Evolutionary conservation across 2,888 invertebrate genomes (phyloP), one percentile per base, ranked within the genome.

Genomic region (Platycheirus albimanus): DNA sequence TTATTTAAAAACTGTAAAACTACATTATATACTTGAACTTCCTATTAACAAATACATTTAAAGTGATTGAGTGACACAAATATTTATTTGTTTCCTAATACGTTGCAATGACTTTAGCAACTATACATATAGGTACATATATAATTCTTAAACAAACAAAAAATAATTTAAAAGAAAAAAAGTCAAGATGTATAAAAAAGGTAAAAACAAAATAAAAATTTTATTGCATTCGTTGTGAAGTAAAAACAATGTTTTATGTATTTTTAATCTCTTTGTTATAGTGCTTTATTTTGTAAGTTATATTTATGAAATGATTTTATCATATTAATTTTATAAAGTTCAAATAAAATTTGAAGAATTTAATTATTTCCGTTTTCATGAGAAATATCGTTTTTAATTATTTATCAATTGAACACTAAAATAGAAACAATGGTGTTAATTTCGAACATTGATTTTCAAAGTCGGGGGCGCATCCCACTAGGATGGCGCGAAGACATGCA

Each of bases 161-260:
- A 67, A 45, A 52, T 52, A 69, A 24, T 64, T 70, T 36, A 58
- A 66, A 66, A 66, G 38, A 64, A 45, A 56, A 71, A 58, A 61
- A 43, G 36, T 49, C 56, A 66, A 72, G 63, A 58, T 69, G 63
- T 24, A 70, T 64, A 45, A 49, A 70, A 64, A 41, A 24, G 3
- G 24, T 38, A 11, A 43, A 17, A 43, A 43, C 41, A 30, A 61
- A 17, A 28, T 56, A 70, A 45, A 45, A 17, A 54, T 19, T 54
- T 75, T 61, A 81, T 81, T 81, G 77, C 81, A 81, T 81, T 77
- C 81, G 66, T 72, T 81, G 81, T 81, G 71, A 77, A 77, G 47
- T 43, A 67, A 67, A 77, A 74, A 56, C 66, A 13, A 33, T 76
- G 43, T 52, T 33, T 69, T 52, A 17, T 63, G 28, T 67, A 56